Evolutionary conservation across 2,888 invertebrate species (phyloP).

Genomic region (Liodrosophila aerea): DNA sequence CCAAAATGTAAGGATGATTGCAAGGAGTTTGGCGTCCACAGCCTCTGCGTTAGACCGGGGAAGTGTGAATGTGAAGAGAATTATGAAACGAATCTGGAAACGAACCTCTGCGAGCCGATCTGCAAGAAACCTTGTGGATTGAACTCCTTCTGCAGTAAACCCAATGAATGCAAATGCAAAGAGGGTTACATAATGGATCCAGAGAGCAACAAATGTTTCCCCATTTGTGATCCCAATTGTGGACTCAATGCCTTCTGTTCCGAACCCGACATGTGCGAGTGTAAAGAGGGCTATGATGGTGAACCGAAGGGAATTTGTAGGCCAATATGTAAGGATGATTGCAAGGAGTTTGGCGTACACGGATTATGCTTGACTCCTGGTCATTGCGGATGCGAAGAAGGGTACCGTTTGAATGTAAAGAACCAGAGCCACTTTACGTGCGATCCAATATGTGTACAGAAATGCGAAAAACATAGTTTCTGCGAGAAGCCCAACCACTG

Average conservation of each 20-base stretch:
- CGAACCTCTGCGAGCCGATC: rapidly evolving
- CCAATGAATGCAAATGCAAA: conserved; percentile 11
- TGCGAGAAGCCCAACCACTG: conserved; percentile 5
- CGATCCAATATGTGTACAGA: not conserved
- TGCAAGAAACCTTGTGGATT: not conserved
- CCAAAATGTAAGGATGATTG: too few species aligned
- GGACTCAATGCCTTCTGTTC: not conserved
- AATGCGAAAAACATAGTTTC: conserved; percentile 19
- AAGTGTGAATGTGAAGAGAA: too few species aligned
- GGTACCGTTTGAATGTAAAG: too few species aligned
- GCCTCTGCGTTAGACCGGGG: too few species aligned
- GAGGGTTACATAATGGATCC: not conserved
- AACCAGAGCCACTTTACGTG: not conserved
- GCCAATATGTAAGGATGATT: too few species aligned
- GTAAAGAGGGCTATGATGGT: not conserved
- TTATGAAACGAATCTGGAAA: too few species aligned
- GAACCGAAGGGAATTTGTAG: not conserved
- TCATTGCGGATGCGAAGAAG: too few species aligned
- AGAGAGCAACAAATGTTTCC: too few species aligned
- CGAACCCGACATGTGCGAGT: not conserved
- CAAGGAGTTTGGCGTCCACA: too few species aligned
- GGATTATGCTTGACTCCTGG: too few species aligned
- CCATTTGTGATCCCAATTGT: not conserved
- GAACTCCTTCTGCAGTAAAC: not conserved
- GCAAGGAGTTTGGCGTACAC: too few species aligned